Evolutionary conservation across 2,888 invertebrate genomes (phyloP), one percentile per base, ranked within the genome.

Genomic region (Elysia crispata): DNA sequence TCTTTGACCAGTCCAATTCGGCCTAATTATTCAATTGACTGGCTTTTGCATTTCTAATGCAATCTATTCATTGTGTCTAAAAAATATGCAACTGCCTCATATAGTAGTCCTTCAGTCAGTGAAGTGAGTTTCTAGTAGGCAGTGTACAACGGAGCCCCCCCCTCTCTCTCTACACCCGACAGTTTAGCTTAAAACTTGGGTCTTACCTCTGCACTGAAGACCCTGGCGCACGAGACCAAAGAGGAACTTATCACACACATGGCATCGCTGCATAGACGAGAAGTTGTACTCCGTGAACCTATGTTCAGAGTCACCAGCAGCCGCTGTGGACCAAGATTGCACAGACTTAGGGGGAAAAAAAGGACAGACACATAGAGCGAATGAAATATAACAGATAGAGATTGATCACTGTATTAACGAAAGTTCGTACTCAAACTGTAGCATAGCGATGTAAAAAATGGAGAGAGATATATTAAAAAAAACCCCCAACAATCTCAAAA

Each of bases 221-320:
- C 95, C 95, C 92, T 95, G 95, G 88, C 95, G 94, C 87, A 95
- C 92, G 67, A 95, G 92, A 69, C 95, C 95, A 85, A 95, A 93
- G 84, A 95, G 93, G 91, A 94, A 95, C 91, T 95, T 95, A 91
- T 95, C 94, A 92, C 96, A 96, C 91, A 95, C 94, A 91, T 95
- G 95, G 92, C 95, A 96, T 85, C 94, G 93, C 91, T 95, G 94
- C 88, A 95, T 92, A 54, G 93, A 93, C 85, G 94, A 94, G 92
- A 95, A 95, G 88, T 94, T 95, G 89, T 95, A 94, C 86, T 95
- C 94, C 70, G 94, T 92, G 86, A 95, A 89, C 69, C 87, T 83
- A 81, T 89, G 89, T 78, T 88, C 88, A 77, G 87, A 87, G 33
- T 86, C 85, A 30, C 87, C 88, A 23, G 83, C 87, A 57, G 86